Percentiles rank a stretch among this genome's conserved stretches.
Evolutionary conservation across 2,113 vertebrate species (phyloP).

Genomic region (Suricata suricatta): DNA sequence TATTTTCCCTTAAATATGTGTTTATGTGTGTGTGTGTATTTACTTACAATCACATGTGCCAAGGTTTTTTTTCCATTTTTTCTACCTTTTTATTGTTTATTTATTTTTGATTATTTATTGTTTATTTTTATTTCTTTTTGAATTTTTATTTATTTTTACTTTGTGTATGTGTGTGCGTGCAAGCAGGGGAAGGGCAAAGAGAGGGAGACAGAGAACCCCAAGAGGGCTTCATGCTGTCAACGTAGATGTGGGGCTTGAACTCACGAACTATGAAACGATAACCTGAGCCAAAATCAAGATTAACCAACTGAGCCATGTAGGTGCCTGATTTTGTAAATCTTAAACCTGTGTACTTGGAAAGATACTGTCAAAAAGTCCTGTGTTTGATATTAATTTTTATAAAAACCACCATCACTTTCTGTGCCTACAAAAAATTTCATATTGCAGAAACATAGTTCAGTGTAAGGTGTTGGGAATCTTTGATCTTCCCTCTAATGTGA

Average conservation of each 20-base stretch:
- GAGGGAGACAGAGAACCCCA: no score
- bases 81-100: neutral
- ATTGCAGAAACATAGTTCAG: neutral
- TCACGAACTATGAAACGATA: no score
- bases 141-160: no score
- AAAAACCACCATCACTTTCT: conserved; percentile 28
- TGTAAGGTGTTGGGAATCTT: conserved; percentile 5
- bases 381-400: conserved; percentile 33
- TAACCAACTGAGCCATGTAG: no score
- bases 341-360: conserved; percentile 23
- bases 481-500: neutral
- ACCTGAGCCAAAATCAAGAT: no score
- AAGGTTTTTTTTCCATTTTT: neutral
- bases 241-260: no score
- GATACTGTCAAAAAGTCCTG: neutral
- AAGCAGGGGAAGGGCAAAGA: no score
- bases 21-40: neutral
- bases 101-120: no score
- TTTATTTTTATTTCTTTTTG: no score
- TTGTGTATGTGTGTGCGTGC: no score
- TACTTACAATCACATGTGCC: conserved; percentile 10
- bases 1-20: neutral
- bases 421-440: neutral
- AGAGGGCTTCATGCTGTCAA: no score
- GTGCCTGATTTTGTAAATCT: conserved; percentile 3